Evolutionary conservation across 37 sponge, comb jelly and placozoan genomes (phyloP).

Genomic region (Eunapius fragilis): DNA sequence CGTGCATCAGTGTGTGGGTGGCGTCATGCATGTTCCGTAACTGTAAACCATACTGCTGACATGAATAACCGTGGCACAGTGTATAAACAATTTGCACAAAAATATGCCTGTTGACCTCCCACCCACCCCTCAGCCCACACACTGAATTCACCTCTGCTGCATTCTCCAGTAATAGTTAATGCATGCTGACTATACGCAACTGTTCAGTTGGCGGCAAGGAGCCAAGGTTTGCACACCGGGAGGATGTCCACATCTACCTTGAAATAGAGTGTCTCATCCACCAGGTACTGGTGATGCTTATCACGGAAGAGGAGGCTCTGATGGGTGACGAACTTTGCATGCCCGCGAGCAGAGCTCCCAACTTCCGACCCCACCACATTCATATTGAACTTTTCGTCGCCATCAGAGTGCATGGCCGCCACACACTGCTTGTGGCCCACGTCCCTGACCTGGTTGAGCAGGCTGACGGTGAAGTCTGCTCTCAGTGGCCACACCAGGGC

Average conservation of each 20-base stretch:
- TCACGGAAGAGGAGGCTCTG: conserved; percentile 24
- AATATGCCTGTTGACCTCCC: no score
- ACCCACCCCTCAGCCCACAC: no score
- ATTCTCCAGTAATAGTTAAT: no score
- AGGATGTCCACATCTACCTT: conserved; percentile 6
- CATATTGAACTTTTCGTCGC: conserved; percentile 1
- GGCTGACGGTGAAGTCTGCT: conserved; percentile 48
- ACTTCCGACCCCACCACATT: conserved; percentile 11
- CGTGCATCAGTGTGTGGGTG: no score
- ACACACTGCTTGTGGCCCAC: conserved; percentile 27
- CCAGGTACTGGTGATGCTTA: conserved; percentile 54
- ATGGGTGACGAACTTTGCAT: conserved; percentile 38
- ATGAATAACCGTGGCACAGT: no score
- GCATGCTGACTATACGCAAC: no score
- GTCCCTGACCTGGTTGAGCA: conserved; percentile 55
- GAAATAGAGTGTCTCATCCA: conserved; percentile 37
- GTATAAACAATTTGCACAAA: no score
- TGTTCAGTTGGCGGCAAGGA: neutral
- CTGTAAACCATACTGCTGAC: no score
- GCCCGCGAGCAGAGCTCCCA: conserved; percentile 23
- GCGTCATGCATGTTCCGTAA: no score
- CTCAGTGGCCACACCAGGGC: conserved; percentile 55
- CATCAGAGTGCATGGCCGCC: neutral
- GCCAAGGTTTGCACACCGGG: neutral
- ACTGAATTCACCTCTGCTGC: no score